Conservation (phyloP, 2,888 invertebrate species). For the Dicyrtomina minuta region DNA sequence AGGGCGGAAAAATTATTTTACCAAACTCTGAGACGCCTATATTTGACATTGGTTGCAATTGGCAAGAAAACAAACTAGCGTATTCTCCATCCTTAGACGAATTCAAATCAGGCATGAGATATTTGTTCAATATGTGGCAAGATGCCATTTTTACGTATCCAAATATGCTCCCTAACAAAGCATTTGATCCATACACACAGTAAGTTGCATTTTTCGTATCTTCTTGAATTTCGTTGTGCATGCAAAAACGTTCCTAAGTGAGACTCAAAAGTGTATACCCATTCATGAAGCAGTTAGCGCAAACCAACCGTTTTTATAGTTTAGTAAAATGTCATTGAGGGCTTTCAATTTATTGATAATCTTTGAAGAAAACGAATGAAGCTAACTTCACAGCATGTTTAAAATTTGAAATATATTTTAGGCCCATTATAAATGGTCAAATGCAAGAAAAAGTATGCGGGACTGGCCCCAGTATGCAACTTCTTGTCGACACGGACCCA, state of each 20-base stretch:
- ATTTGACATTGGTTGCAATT: conserved; percentile 64
- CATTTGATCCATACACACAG: conserved; percentile 73
- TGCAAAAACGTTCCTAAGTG: no score
- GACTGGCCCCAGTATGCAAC: conserved; percentile 69
- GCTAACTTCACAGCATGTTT: no score
- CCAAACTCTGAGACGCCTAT: conserved; percentile 58
- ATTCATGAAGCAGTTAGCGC: no score
- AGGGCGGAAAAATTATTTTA: conserved; percentile 35
- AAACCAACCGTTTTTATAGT: background rate
- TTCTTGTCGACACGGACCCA: conserved; percentile 70
- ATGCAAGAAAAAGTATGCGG: conserved; percentile 76
- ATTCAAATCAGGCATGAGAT: conserved; percentile 63
- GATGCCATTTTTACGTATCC: conserved; percentile 69
- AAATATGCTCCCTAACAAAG: conserved; percentile 70
- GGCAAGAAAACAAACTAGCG: conserved; percentile 56
- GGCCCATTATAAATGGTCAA: conserved; percentile 80
- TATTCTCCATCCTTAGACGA: conserved; percentile 67
- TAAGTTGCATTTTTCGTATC: conserved; percentile 55
- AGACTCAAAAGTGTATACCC: no score
- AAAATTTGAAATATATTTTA: no score
- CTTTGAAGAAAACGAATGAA: no score
- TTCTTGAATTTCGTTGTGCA: background rate
- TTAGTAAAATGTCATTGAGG: no score
- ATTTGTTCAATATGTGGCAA: conserved; percentile 67
- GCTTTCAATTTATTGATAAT: no score